These are phyloP conservation scores for Spodoptera exigua DNA, from an alignment of 2,888 invertebrate genomes.

Conservation along the genomic window DNA sequence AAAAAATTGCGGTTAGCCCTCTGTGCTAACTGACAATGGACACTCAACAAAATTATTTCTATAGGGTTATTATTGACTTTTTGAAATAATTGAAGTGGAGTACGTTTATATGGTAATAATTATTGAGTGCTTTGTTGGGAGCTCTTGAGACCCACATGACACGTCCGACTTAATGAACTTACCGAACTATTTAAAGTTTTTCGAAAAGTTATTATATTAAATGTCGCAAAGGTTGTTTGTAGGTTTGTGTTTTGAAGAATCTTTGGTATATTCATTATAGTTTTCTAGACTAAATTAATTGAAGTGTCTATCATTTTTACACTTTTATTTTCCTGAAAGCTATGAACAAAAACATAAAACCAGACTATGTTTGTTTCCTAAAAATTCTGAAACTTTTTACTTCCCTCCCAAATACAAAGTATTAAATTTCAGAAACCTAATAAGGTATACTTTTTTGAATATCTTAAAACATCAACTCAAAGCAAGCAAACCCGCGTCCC, in stretches of 20 bases:
- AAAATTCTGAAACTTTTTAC: no score
- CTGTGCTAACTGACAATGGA: constrained; percentile 48
- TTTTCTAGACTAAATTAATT: no score
- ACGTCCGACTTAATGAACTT: constrained; percentile 20
- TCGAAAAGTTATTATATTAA: not conserved
- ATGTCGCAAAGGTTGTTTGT: not conserved
- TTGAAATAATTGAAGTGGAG: constrained; percentile 50
- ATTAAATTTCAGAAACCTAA: no score
- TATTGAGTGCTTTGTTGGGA: constrained; percentile 41
- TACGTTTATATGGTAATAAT: constrained; percentile 47
- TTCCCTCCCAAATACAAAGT: no score
- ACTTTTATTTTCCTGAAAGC: no score
- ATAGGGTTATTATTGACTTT: constrained; percentile 55
- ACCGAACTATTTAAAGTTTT: constrained; percentile 1
- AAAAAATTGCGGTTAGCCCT: constrained; percentile 48
- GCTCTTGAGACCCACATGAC: constrained; percentile 41
- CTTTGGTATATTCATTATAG: not conserved
- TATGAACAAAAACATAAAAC: no score
- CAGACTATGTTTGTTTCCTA: no score
- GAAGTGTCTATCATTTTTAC: no score
- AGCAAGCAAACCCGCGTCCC: constrained; percentile 20
- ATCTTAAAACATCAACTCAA: no score
- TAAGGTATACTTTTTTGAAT: no score
- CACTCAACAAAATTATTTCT: constrained; percentile 53
- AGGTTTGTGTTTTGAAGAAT: not conserved